Percentiles rank a stretch among this genome's conserved stretches.
Evolutionary conservation across 2,113 vertebrate species (phyloP).

Genomic region (Ranitomeya imitator): DNA sequence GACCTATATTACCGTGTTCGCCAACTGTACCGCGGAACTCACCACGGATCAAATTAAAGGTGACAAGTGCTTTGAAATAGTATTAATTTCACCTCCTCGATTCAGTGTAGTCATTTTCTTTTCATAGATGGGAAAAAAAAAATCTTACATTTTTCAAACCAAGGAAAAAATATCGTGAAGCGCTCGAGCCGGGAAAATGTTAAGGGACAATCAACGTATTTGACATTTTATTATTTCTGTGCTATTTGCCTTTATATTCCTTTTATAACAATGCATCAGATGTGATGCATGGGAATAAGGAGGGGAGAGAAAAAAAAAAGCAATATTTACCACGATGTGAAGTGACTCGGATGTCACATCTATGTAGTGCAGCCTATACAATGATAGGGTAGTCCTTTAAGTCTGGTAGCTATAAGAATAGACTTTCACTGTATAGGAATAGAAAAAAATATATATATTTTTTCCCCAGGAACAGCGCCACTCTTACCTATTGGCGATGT

Average conservation of each 20-base stretch:
- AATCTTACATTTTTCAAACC: slow-evolving; percentile 26
- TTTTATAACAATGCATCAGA: slow-evolving; percentile 28
- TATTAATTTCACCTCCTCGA: slow-evolving; percentile 50
- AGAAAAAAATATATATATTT: background rate
- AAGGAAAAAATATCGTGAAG: slow-evolving; percentile 35
- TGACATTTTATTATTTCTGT: slow-evolving; percentile 50
- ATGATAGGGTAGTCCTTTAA: background rate
- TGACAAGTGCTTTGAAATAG: slow-evolving; percentile 54
- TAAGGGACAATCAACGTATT: slow-evolving; percentile 36
- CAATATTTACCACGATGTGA: background rate
- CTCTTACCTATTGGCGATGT: background rate
- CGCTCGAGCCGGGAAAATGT: background rate
- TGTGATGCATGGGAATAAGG: background rate
- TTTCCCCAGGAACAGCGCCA: too few species aligned
- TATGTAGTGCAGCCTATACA: background rate
- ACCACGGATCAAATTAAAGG: slow-evolving; percentile 43
- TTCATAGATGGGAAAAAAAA: slow-evolving; percentile 45
- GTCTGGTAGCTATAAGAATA: background rate
- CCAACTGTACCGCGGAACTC: slow-evolving; percentile 15
- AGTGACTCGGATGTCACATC: background rate
- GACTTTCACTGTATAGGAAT: background rate
- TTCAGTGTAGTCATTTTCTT: slow-evolving; percentile 54
- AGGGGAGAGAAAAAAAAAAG: background rate
- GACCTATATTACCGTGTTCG: background rate
- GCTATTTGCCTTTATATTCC: background rate